Conservation (phyloP, 2,888 invertebrate genomes). For the Drosophila kuntzei region DNA sequence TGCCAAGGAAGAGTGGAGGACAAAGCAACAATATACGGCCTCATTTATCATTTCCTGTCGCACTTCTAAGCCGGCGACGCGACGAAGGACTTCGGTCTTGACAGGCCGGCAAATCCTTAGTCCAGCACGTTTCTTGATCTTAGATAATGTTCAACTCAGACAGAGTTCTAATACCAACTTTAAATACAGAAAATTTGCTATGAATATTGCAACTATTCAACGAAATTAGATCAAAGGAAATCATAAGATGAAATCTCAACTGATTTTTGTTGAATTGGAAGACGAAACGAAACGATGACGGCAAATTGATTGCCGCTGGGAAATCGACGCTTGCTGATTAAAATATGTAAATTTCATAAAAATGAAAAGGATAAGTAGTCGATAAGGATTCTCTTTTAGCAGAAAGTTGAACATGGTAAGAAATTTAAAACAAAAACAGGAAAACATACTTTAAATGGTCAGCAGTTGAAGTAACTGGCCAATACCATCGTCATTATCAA, state of each 20-base stretch:
- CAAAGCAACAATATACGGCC: conserved; percentile 41
- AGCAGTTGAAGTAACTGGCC: conserved; percentile 29
- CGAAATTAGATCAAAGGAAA: conserved; percentile 47
- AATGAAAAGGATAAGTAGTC: conserved; percentile 8
- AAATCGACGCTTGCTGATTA: conserved; percentile 68
- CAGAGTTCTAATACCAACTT: conserved; percentile 15
- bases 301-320: conserved; percentile 67
- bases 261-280: conserved; percentile 33
- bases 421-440: conserved; percentile 26
- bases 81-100: conserved; percentile 36
- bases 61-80: conserved; percentile 52
- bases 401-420: conserved; percentile 32
- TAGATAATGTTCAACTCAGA: background rate
- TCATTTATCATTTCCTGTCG: conserved; percentile 68
- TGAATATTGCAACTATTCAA: conserved; percentile 9
- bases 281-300: conserved; percentile 19
- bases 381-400: conserved; percentile 2
- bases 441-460: conserved; percentile 25
- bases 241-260: conserved; percentile 28
- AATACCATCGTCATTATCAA: conserved; percentile 12
- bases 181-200: conserved; percentile 19
- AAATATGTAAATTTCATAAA: conserved; percentile 68
- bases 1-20: conserved; percentile 6
- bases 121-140: conserved; percentile 11
- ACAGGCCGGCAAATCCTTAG: conserved; percentile 29